Base-by-base conservation (phyloP, 2,888 invertebrate species). In the Drosophila flavopinicola region DNA sequence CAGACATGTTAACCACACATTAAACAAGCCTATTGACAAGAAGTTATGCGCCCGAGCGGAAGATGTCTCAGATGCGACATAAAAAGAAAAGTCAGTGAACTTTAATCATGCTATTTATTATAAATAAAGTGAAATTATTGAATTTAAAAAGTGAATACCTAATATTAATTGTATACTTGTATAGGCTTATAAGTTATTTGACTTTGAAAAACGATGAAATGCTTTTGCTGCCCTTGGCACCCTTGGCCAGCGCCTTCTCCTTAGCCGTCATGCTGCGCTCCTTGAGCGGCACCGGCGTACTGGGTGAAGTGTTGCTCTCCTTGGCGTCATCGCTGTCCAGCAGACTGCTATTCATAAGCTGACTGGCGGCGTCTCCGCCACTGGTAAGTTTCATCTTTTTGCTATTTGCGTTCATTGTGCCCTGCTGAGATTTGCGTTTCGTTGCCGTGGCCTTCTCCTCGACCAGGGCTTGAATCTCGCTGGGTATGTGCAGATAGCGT, bases 211-310 rank as follows among this genome's bases (percentile, higher is more conserved):
- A 96, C 27, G 94, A 94, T 49, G 95, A 94, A 88, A 96, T 96
- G 80, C 93, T 95, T 91, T 96, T 96, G 24, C 95, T 94, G 45
- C 96, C 95, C 80, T 93, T 93, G 25, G 96, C 96, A 53, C 96
- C 95, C 90, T 95, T 96, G 7, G 90, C 90, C 68, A 90, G 60
- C 0, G 95, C 93, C 78, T 96, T 95, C 83, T 96, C 95, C 91
- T 96, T 96, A 6, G 94, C 92, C 37, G 94, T 92, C 54, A 94
- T 79, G 23, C 92, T 85, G 61, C 93, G 93, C 42, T 90, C 90
- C 47, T 88, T 90, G 0, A 78, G 52, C 0, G 80, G 75, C 1
- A 72, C 72, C 6, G 61, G 51, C 3, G 64, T 49, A 29, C 42
- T 58, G 2, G 66, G 56, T n/a, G 76, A 53, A 1, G 52, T 57